phyloP scores from a whole-genome alignment of 2,888 invertebrate genomes.

The Spisula solida region DNA sequence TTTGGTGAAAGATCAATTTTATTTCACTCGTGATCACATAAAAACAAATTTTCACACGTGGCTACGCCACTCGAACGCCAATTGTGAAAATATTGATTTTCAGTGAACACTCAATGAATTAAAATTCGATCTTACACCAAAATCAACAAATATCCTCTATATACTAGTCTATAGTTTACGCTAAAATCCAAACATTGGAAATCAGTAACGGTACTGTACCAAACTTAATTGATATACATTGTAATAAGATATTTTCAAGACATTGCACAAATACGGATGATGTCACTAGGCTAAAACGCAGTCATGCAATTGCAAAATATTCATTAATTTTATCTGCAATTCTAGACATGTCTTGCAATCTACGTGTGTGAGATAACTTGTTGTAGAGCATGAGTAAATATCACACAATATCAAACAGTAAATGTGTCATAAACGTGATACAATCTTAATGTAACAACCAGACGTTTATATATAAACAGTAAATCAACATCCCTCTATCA shows the following conservation, averaged over 20 bases:
- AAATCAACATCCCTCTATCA: conserved; percentile 17
- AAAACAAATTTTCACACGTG: too few species aligned
- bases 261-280: neutral
- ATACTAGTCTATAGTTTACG: too few species aligned
- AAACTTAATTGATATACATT: neutral
- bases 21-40: too few species aligned
- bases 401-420: neutral
- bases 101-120: too few species aligned
- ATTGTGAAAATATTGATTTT: too few species aligned
- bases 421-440: conserved; percentile 44
- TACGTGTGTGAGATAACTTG: conserved; percentile 29
- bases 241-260: neutral
- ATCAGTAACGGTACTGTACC: too few species aligned
- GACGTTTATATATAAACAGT: neutral
- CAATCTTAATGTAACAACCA: conserved; percentile 35
- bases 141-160: too few species aligned
- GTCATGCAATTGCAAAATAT: neutral
- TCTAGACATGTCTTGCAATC: neutral
- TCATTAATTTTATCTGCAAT: neutral
- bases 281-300: neutral
- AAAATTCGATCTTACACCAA: too few species aligned
- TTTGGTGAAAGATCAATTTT: too few species aligned
- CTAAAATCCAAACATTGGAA: too few species aligned
- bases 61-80: too few species aligned
- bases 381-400: conserved; percentile 28